Percentiles rank a stretch among this genome's conserved stretches.
These are phyloP conservation scores for Cryptoblepharus egeriae DNA, from an alignment of 2,797 vertebrate genomes.

Conservation along the genomic window DNA sequence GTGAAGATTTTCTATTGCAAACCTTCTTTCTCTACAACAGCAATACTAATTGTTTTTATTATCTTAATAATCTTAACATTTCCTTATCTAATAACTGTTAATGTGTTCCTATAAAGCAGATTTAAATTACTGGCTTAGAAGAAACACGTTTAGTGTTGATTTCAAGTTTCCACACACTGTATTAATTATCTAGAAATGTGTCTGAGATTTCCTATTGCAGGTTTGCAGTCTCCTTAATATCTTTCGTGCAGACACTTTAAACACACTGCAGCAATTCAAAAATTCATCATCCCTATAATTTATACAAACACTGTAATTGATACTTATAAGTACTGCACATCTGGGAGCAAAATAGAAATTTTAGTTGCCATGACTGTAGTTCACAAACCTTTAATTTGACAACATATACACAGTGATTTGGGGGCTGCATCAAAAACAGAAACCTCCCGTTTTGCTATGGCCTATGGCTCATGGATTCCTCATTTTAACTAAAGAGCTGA, in stretches of 20 bases:
- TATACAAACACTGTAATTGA: constrained; percentile 69
- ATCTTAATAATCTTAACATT: constrained; percentile 80
- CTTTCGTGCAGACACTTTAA: constrained; percentile 67
- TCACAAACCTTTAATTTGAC: constrained; percentile 60
- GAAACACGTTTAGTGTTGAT: constrained; percentile 68
- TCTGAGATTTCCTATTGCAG: constrained; percentile 73
- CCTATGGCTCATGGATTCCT: constrained; percentile 38
- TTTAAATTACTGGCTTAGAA: constrained; percentile 78
- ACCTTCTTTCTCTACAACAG: constrained; percentile 56
- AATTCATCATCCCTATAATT: constrained; percentile 73
- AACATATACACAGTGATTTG: constrained; percentile 42
- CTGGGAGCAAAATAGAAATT: constrained; percentile 52
- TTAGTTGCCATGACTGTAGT: constrained; percentile 53
- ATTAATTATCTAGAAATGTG: constrained; percentile 81
- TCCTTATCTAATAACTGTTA: constrained; percentile 79
- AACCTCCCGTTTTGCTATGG: constrained; percentile 9
- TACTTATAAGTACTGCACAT: constrained; percentile 70
- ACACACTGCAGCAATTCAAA: constrained; percentile 58
- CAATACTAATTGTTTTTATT: constrained; percentile 72
- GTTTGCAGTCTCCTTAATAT: constrained; percentile 75
- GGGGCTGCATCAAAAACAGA: constrained; percentile 24
- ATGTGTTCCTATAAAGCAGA: constrained; percentile 76
- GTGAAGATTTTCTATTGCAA: constrained; percentile 52
- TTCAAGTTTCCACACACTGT: constrained; percentile 75
- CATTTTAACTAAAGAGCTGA: neutral